phyloP scores from a whole-genome alignment of 2,113 vertebrate genomes.

The Lipophrys pholis region DNA sequence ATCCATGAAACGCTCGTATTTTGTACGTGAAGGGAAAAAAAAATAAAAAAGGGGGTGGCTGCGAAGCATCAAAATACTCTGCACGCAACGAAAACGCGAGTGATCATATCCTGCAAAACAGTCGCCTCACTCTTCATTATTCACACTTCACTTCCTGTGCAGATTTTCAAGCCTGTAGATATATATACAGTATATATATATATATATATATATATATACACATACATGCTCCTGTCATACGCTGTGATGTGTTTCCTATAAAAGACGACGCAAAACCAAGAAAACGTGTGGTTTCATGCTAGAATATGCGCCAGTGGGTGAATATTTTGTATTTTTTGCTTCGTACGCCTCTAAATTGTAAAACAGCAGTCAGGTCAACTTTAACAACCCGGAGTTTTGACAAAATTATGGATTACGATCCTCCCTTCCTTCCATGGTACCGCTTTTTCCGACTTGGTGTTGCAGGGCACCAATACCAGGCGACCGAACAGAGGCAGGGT shows the following conservation, averaged over 20 bases:
- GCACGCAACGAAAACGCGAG: not conserved
- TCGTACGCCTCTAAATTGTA: too few species aligned
- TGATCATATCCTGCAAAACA: not conserved
- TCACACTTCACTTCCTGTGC: constrained; percentile 5
- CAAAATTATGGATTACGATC: too few species aligned
- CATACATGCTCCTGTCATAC: not conserved
- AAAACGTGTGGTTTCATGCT: not conserved
- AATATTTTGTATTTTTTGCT: too few species aligned
- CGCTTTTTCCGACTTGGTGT: too few species aligned
- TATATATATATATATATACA: not conserved
- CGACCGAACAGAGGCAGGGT: too few species aligned
- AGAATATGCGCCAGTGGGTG: not conserved
- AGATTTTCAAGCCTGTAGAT: not conserved
- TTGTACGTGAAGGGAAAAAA: constrained; percentile 43
- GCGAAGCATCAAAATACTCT: constrained; percentile 37
- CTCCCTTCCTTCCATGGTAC: too few species aligned
- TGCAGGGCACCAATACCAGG: too few species aligned
- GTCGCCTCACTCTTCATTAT: not conserved
- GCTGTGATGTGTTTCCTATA: not conserved
- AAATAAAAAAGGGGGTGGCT: not conserved
- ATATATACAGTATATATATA: not conserved
- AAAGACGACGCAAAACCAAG: not conserved
- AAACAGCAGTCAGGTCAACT: too few species aligned
- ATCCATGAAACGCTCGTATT: constrained; percentile 38
- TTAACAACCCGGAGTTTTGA: too few species aligned